Conservation (phyloP, 2,888 invertebrate species). For the Anagyrus pseudococci region DNA sequence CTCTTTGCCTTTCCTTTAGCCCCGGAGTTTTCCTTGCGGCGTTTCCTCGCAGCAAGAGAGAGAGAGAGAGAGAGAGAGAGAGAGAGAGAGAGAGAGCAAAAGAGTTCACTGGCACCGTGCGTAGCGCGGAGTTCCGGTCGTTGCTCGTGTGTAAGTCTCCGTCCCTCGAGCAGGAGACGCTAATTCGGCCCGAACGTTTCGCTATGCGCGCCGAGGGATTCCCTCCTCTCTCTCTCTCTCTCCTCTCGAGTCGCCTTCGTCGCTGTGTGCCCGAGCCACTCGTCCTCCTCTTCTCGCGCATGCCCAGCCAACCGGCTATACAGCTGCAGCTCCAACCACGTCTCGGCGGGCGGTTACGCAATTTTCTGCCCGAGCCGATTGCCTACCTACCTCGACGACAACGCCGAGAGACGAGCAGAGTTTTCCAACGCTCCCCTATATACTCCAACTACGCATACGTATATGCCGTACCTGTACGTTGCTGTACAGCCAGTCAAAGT, state of each 20-base stretch:
- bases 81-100: constrained; percentile 36
- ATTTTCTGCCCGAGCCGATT: constrained; percentile 12
- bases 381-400: neutral
- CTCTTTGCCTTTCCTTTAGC: too few relatives aligned
- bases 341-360: constrained; percentile 24
- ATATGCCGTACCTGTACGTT: neutral
- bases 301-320: neutral
- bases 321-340: neutral
- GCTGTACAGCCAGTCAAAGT: neutral
- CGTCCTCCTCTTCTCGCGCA: neutral
- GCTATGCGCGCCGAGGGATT: constrained; percentile 37
- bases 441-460: neutral
- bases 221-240: constrained; percentile 14
- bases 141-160: constrained; percentile 45
- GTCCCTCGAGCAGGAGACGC: constrained; percentile 5
- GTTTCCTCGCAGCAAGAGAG: too few relatives aligned
- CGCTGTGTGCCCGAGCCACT: neutral
- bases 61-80: neutral
- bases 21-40: too few relatives aligned
- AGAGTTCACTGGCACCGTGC: constrained; percentile 54
- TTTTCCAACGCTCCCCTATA: too few relatives aligned
- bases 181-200: constrained; percentile 34
- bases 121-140: constrained; percentile 48
- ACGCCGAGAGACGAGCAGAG: neutral
- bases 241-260: constrained; percentile 2